These are phyloP conservation scores for Autographa gamma DNA, from an alignment of 2,888 invertebrate genomes.

Conservation along the genomic window DNA sequence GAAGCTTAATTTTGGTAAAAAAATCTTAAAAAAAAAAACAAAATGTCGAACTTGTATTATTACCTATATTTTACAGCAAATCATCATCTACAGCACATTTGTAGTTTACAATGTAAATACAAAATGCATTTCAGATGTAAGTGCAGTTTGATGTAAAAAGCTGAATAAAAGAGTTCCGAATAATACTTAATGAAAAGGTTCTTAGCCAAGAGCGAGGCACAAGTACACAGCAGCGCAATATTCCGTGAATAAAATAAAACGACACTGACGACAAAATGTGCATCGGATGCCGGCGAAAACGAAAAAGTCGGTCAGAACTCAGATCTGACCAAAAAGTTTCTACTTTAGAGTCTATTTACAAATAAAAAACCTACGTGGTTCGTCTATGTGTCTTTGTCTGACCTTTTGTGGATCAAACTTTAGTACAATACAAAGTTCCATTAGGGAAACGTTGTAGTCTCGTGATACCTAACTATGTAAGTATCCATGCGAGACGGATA, in stretches of 20 bases:
- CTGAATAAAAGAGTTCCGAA: constrained; percentile 31
- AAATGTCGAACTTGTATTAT: no score
- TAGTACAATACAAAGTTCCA: constrained; percentile 52
- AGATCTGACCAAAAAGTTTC: constrained; percentile 69
- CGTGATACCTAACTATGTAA: constrained; percentile 23
- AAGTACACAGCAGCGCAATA: constrained; percentile 40
- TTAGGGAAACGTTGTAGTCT: constrained; percentile 44
- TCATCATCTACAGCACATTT: not conserved
- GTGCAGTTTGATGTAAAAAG: constrained; percentile 39
- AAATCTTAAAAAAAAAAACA: no score
- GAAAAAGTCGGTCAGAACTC: constrained; percentile 72
- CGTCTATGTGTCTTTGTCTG: constrained; percentile 59
- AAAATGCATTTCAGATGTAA: constrained; percentile 30
- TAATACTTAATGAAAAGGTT: constrained; percentile 54
- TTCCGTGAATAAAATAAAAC: constrained; percentile 51
- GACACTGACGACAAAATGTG: constrained; percentile 64
- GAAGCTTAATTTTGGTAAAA: no score
- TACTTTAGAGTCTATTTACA: constrained; percentile 63
- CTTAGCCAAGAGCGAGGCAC: constrained; percentile 38
- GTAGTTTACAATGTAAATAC: constrained; percentile 12
- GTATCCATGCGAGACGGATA: constrained; percentile 35
- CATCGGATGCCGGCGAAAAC: constrained; percentile 67
- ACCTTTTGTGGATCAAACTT: constrained; percentile 62
- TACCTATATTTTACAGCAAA: not conserved
- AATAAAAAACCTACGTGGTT: constrained; percentile 53